These are phyloP conservation scores for Acipenser ruthenus DNA, from an alignment of 2,797 vertebrate genomes.

Conservation along the genomic window DNA sequence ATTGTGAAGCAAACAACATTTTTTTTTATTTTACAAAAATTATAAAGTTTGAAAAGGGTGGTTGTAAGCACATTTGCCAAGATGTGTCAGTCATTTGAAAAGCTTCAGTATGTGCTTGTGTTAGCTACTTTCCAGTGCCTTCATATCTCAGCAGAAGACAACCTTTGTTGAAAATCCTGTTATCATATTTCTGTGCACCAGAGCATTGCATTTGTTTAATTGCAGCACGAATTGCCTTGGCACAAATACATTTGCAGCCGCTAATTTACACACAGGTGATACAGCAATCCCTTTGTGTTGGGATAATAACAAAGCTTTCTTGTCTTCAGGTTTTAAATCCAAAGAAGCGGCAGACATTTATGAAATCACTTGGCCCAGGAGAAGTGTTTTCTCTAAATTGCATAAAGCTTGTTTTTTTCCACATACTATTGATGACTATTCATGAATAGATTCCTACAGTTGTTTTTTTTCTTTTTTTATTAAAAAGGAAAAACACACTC, in stretches of 20 bases:
- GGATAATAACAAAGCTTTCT: neutral
- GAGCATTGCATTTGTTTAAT: constrained; percentile 16
- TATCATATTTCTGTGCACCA: constrained; percentile 12
- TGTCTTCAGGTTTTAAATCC: neutral
- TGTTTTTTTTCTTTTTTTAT: no score
- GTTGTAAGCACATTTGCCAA: neutral
- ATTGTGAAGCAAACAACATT: no score
- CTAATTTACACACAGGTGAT: neutral
- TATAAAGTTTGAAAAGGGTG: neutral
- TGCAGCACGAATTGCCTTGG: constrained; percentile 8
- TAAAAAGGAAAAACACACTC: no score
- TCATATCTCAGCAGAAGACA: constrained; percentile 13
- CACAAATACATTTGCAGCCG: neutral
- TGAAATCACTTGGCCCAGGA: no score
- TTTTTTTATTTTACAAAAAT: no score
- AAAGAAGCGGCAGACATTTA: neutral
- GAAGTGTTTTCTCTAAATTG: no score
- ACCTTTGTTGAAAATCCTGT: constrained; percentile 12
- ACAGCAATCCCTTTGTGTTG: neutral
- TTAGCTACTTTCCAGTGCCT: constrained; percentile 4
- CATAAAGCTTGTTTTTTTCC: no score
- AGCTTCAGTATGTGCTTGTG: neutral
- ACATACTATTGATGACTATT: no score
- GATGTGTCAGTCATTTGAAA: constrained; percentile 4
- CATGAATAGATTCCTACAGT: no score